Base-by-base conservation (phyloP, 2,888 invertebrate species). In the Mellilla xanthometata region DNA sequence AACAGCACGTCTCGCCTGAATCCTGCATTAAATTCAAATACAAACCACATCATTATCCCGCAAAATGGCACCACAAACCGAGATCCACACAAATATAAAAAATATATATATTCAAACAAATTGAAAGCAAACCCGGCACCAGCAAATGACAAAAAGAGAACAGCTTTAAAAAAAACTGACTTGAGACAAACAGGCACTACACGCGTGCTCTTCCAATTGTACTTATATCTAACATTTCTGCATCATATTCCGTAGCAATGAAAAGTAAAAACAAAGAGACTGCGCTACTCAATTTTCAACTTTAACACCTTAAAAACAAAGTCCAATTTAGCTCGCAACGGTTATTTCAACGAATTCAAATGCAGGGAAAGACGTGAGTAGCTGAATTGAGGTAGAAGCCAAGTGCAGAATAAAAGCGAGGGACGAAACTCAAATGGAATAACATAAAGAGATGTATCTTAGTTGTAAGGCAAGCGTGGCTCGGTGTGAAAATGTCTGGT, bases 331-430 rank as follows among this genome's bases (percentile, higher is more conserved):
- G 30, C 32, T 33, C 43, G 60, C 8, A 6, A 34, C 46, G 58
- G 60, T 75, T 68, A 52, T 50, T 19, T 50, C 51, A 66, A 70
- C 67, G 70, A 84, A 85, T 85, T 85, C 76, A 69, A 76, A 80
- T 78, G 84, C 82, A 77, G 67, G 72, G 75, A 73, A 81, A 80
- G 79, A 79, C 70, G 76, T 72, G 79, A 86, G 84, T 84, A 76
- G 80, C 83, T 81, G 82, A 81, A 83, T 81, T 77, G 82, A 83
- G 82, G 82, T 80, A 67, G 77, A 81, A 81, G 74, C 76, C 81
- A 81, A 87, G 84, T 84, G 81, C 70, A 78, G 82, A 81, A 87
- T 86, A 84, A 84, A 87, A 88, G 84, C 85, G 85, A 84, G 82
- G 80, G 73, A 48, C 53, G 46, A 42, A 57, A 49, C 50, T 49